phyloP scores from a whole-genome alignment of 2,888 invertebrate genomes.

The Epinotia bilunana region DNA sequence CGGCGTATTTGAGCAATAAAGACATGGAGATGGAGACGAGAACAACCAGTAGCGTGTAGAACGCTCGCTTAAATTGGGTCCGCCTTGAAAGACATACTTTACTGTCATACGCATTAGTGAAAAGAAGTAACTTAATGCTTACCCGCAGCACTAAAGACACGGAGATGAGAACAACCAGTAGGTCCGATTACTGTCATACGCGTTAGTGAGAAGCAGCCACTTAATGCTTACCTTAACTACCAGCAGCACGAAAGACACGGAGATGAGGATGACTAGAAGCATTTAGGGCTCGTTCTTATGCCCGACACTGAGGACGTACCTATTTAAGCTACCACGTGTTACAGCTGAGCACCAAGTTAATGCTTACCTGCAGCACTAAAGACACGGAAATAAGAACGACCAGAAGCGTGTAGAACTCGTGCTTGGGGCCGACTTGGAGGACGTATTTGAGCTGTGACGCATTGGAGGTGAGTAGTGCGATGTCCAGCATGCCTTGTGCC shows the following conservation, averaged over 20 bases:
- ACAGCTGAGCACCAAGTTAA: not conserved
- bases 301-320: too few species aligned
- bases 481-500: slow-evolving; percentile 95
- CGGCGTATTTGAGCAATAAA: not conserved
- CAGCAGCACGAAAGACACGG: too few species aligned
- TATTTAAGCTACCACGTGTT: not conserved
- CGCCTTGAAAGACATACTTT: too few species aligned
- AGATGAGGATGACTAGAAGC: too few species aligned
- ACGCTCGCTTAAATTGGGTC: too few species aligned
- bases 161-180: too few species aligned
- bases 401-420: slow-evolving; percentile 94
- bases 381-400: slow-evolving; percentile 91
- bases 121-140: too few species aligned
- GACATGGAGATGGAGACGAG: not conserved
- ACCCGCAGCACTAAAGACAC: not conserved
- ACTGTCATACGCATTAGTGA: too few species aligned
- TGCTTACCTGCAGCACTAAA: slow-evolving; percentile 92
- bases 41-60: too few species aligned
- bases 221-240: too few species aligned
- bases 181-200: too few species aligned
- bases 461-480: slow-evolving; percentile 94
- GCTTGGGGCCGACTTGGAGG: slow-evolving; percentile 91
- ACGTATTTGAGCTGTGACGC: slow-evolving; percentile 95
- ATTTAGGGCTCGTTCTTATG: not conserved
- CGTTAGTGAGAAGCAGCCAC: too few species aligned